Evolutionary conservation across 2,888 invertebrate genomes (phyloP).

Genomic region (Oxyscelio sp.): DNA sequence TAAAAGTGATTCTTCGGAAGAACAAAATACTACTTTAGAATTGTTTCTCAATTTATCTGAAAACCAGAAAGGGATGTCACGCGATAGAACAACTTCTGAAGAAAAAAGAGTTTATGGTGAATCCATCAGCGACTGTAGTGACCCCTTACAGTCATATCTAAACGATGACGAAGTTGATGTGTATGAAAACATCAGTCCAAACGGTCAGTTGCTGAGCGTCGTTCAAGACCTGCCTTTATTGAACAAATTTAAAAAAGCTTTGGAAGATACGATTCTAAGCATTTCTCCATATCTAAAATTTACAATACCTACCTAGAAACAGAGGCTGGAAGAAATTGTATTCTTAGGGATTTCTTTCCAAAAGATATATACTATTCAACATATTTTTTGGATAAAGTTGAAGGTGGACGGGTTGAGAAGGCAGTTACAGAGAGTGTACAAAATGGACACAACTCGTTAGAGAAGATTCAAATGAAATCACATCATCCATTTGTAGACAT

Average conservation of each 20-base stretch:
- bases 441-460: slow-evolving; percentile 67
- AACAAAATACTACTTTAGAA: slow-evolving; percentile 75
- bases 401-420: slow-evolving; percentile 80
- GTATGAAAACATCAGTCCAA: slow-evolving; percentile 83
- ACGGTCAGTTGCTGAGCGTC: slow-evolving; percentile 88
- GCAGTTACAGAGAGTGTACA: slow-evolving; percentile 63
- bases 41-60: slow-evolving; percentile 69
- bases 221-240: slow-evolving; percentile 90
- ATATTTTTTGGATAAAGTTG: slow-evolving; percentile 89
- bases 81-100: slow-evolving; percentile 78
- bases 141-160: slow-evolving; percentile 92
- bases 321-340: slow-evolving; percentile 93
- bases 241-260: slow-evolving; percentile 92
- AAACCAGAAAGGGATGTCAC: slow-evolving; percentile 66
- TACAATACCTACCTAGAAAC: slow-evolving; percentile 96
- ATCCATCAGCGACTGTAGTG: slow-evolving; percentile 93
- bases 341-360: slow-evolving; percentile 92
- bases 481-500: slow-evolving; percentile 93
- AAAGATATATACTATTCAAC: slow-evolving; percentile 92
- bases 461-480: slow-evolving; percentile 89
- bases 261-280: slow-evolving; percentile 93
- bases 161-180: slow-evolving; percentile 89
- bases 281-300: slow-evolving; percentile 96
- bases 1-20: slow-evolving; percentile 49
- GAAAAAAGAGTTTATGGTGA: slow-evolving; percentile 89